Evolutionary conservation across 1,140 invertebrate genomes (phyloP).

Genomic region (Copidosoma floridanum): DNA sequence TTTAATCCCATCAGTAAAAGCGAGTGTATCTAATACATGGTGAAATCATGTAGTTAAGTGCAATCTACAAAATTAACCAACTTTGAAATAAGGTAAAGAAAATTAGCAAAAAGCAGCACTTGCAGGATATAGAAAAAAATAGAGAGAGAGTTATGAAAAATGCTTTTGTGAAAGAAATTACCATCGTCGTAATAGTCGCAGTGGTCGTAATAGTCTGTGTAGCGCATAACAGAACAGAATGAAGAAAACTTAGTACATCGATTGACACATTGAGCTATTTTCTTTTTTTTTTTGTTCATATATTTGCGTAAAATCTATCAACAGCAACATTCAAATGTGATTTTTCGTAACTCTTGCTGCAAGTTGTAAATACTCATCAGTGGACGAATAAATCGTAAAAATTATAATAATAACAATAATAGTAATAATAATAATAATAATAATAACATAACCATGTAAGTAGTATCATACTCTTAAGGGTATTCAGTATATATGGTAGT

Average conservation of each 20-base stretch:
- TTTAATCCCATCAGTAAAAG: too few species aligned
- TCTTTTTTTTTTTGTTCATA: too few species aligned
- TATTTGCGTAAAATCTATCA: slow-evolving; percentile 26
- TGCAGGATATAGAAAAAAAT: slow-evolving; percentile 30
- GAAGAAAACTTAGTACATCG: slow-evolving; percentile 54
- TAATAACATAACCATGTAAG: not conserved
- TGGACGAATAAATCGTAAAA: not conserved
- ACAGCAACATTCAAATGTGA: slow-evolving; percentile 40
- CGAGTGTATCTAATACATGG: too few species aligned
- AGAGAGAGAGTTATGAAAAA: slow-evolving; percentile 25
- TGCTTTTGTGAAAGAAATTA: slow-evolving; percentile 50
- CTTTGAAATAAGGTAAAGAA: too few species aligned
- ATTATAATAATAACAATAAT: not conserved
- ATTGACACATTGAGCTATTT: slow-evolving; percentile 47
- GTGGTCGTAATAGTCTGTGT: slow-evolving; percentile 58
- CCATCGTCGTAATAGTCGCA: slow-evolving; percentile 58
- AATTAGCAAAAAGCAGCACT: slow-evolving; percentile 36
- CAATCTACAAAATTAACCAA: too few species aligned
- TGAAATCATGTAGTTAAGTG: too few species aligned
- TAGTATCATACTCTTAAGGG: too few species aligned
- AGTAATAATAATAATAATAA: not conserved
- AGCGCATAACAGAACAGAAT: slow-evolving; percentile 56
- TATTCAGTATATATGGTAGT: too few species aligned
- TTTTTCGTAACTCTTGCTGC: slow-evolving; percentile 24
- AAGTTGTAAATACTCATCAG: slow-evolving; percentile 15